Percentiles rank a stretch among this genome's conserved stretches.
Conservation (phyloP, 2,797 vertebrate genomes). For the Darevskia nairensis region DNA sequence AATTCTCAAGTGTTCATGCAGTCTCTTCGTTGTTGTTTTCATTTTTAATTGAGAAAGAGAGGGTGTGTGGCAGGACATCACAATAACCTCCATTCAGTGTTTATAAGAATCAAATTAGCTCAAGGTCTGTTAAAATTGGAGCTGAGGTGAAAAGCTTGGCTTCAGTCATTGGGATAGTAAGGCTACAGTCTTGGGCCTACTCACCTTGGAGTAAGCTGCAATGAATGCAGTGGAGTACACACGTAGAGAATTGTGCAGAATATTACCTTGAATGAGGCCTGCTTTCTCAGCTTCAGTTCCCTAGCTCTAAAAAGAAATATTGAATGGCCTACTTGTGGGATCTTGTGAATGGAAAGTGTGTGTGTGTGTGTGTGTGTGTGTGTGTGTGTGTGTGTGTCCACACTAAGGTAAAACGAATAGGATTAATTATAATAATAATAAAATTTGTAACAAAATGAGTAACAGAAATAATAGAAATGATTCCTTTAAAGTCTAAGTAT, state of each 20-base stretch:
- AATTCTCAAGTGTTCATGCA: not conserved
- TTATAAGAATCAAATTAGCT: not conserved
- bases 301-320: not conserved
- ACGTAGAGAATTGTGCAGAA: not conserved
- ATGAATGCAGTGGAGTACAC: not conserved
- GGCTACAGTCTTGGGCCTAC: not conserved
- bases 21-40: not conserved
- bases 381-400: not conserved
- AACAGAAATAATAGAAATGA: not conserved
- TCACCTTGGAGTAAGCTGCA: not conserved
- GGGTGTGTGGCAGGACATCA: not conserved
- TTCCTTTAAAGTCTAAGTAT: not conserved
- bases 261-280: not conserved
- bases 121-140: not conserved
- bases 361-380: not conserved
- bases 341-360: not conserved
- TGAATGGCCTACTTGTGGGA: not conserved
- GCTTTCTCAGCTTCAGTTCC: not conserved
- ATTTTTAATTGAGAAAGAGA: not conserved
- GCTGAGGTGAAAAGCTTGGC: not conserved
- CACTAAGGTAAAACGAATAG: not conserved
- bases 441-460: not conserved
- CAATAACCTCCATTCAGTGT: not conserved
- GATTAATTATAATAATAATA: not conserved
- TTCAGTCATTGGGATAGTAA: not conserved